Evolutionary conservation across 2,797 vertebrate species (phyloP).

Genomic region (Ataeniobius toweri): DNA sequence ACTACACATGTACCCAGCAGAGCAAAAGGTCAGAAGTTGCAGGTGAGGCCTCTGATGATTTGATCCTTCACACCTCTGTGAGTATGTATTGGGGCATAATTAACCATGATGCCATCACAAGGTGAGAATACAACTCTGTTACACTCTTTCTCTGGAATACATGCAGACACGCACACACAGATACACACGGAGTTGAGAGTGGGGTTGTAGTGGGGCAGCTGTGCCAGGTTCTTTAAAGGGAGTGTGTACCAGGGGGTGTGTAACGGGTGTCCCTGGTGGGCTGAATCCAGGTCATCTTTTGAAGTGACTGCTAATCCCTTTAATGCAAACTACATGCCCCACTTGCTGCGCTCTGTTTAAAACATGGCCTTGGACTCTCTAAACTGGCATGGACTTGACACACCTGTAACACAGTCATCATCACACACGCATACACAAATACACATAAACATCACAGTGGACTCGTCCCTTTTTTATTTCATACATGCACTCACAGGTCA

Average conservation of each 20-base stretch:
- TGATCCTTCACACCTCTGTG: constrained; percentile 33
- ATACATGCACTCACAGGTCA: not conserved
- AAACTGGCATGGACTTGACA: constrained; percentile 79
- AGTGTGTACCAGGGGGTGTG: constrained; percentile 82
- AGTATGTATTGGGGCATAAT: constrained; percentile 38
- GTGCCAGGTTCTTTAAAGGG: constrained; percentile 84
- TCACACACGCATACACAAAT: constrained; percentile 44
- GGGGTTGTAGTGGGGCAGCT: constrained; percentile 78
- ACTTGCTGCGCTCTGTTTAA: constrained; percentile 82
- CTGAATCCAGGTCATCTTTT: constrained; percentile 88
- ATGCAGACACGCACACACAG: constrained; percentile 60
- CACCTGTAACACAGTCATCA: constrained; percentile 78
- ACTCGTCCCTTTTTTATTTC: constrained; percentile 15
- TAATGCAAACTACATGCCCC: constrained; percentile 87
- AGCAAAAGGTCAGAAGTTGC: constrained; percentile 22
- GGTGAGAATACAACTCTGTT: constrained; percentile 58
- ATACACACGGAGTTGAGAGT: constrained; percentile 66
- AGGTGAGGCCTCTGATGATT: constrained; percentile 42
- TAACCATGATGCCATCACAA: constrained; percentile 51
- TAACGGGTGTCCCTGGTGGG: constrained; percentile 86
- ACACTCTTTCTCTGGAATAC: constrained; percentile 52
- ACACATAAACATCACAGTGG: constrained; percentile 25
- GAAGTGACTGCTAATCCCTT: constrained; percentile 88
- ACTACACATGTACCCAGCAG: constrained; percentile 10
- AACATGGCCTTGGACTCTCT: constrained; percentile 80